These are phyloP conservation scores for Bembecia ichneumoniformis DNA, from an alignment of 2,888 invertebrate species.

Conservation along the genomic window DNA sequence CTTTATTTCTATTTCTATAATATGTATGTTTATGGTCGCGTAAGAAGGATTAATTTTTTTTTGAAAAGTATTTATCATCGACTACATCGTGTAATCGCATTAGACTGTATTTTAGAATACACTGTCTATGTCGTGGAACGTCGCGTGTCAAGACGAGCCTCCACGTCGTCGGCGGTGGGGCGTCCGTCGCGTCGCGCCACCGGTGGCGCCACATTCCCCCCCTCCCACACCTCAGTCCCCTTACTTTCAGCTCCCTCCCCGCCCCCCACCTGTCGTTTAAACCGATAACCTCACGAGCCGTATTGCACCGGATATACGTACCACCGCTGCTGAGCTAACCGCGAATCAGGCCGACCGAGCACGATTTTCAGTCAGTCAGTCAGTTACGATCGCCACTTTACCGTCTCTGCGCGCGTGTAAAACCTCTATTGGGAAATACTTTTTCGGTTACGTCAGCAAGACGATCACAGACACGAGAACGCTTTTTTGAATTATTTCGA, in stretches of 20 bases:
- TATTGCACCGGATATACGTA: constrained; percentile 26
- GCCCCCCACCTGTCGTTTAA: constrained; percentile 19
- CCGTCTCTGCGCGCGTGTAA: neutral
- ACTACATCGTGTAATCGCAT: too few species aligned
- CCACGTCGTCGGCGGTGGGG: constrained; percentile 42
- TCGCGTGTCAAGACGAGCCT: constrained; percentile 63
- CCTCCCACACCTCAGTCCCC: constrained; percentile 19
- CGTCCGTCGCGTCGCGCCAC: constrained; percentile 21
- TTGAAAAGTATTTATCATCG: too few species aligned
- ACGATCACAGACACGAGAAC: too few species aligned
- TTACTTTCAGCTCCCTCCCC: constrained; percentile 16
- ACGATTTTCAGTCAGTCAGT: neutral
- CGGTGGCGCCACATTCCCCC: constrained; percentile 20
- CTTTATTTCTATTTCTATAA: too few species aligned
- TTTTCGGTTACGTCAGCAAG: too few species aligned
- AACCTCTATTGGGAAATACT: too few species aligned
- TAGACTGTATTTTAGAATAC: neutral
- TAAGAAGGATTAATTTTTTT: too few species aligned
- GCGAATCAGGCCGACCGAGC: neutral
- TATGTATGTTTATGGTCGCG: too few species aligned
- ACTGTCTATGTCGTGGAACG: constrained; percentile 33
- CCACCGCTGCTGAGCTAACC: constrained; percentile 15
- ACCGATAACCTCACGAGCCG: constrained; percentile 9
- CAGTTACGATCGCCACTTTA: constrained; percentile 10
- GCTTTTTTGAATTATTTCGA: too few species aligned